Base-by-base conservation (phyloP, 2,888 invertebrate species). In the Synanthedon formicaeformis region DNA sequence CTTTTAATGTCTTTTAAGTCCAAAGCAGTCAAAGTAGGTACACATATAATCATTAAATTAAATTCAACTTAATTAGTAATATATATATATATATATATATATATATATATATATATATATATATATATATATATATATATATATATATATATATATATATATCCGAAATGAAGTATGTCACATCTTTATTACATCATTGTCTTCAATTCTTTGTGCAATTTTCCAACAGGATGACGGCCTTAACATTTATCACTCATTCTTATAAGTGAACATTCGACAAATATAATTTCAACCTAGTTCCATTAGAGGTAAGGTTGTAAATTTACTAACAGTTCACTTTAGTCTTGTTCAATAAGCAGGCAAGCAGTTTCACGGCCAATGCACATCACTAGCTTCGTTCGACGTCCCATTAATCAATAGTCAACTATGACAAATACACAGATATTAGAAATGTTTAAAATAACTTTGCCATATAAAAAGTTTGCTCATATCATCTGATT, bases 151-250 rank as follows among this genome's bases (percentile, higher is more conserved):
- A 16, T 16, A n/a, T 41, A 41, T 45, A 13, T 45, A 45, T 10
- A 13, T 45, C n/a, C 14, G 10, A 13, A 13, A 45, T 45, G 11
- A 13, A 13, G 6, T 13, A 13, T 13, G 1, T 45, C 13, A 45
- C 12, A 45, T 12, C n/a, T 45, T 13, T 45, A 14, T 45, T 14
- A 14, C 8, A n/a, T 8, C 45, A 45, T 13, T 14, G 13, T 45
- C n/a, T 45, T 14, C 45, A 45, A 14, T 14, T 3, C 14, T n/a
- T 6, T 13, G 14, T 45, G 55, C 63, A 67, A 74, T 73, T 73
- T 74, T 75, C 71, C 71, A 63, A 68, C 61, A 66, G 67, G 56
- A 59, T 63, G 68, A 66, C 59, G 62, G 65, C 71, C 69, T 73
- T 69, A 70, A 61, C 65, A 67, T 69, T 71, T 69, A 64, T 64